Evolutionary conservation across 2,888 invertebrate genomes (phyloP).

Genomic region (Amaurobius ferox): DNA sequence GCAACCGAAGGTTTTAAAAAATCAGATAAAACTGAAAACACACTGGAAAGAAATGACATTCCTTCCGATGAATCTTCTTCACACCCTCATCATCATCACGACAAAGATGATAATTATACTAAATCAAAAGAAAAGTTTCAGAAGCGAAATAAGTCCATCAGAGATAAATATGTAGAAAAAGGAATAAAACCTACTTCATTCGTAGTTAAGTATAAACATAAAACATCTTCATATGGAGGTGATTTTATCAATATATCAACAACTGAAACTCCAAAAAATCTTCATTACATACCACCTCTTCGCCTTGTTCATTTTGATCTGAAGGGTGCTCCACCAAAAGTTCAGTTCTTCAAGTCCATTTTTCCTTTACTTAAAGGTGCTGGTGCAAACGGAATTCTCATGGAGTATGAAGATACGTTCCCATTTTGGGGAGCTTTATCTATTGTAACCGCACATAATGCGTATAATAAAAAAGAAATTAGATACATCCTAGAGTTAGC

Average conservation of each 20-base stretch:
- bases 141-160: slow-evolving; percentile 39
- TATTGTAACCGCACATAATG: slow-evolving; percentile 79
- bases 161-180: slow-evolving; percentile 38
- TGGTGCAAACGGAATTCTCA: slow-evolving; percentile 78
- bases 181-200: slow-evolving; percentile 55
- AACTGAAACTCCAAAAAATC: not conserved
- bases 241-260: slow-evolving; percentile 7
- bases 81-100: not conserved
- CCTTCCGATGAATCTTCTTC: no score
- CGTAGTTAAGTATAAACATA: slow-evolving; percentile 17
- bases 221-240: not conserved
- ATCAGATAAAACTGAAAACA: no score
- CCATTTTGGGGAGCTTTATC: slow-evolving; percentile 80
- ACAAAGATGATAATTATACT: not conserved
- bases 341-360: slow-evolving; percentile 67
- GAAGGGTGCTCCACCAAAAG: slow-evolving; percentile 74
- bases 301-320: slow-evolving; percentile 74
- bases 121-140: slow-evolving; percentile 16
- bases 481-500: slow-evolving; percentile 76
- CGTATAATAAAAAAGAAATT: slow-evolving; percentile 77
- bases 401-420: slow-evolving; percentile 84
- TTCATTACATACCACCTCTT: slow-evolving; percentile 73
- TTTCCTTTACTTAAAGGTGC: slow-evolving; percentile 72
- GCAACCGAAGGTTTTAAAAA: no score
- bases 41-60: not conserved